These are phyloP conservation scores for Phlogophora meticulosa DNA, from an alignment of 2,888 invertebrate genomes.

Conservation along the genomic window DNA sequence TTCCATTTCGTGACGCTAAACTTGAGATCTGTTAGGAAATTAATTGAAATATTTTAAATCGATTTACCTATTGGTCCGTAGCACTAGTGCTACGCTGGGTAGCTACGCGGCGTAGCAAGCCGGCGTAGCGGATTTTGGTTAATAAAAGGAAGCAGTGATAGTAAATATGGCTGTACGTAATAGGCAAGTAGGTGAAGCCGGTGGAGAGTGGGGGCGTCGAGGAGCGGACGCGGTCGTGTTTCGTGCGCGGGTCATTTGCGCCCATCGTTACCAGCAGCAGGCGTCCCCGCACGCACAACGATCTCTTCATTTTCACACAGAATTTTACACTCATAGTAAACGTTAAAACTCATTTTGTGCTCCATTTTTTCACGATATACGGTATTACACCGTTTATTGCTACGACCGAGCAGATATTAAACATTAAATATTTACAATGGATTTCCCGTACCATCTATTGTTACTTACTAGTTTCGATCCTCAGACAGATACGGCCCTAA, in stretches of 20 bases:
- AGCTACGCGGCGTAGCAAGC: slow-evolving; percentile 41
- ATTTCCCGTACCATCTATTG: slow-evolving; percentile 69
- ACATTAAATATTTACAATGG: slow-evolving; percentile 71
- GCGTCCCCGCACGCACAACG: slow-evolving; percentile 77
- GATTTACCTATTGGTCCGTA: slow-evolving; percentile 62
- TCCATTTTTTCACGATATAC: slow-evolving; percentile 61
- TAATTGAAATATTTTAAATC: slow-evolving; percentile 67
- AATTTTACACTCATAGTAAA: slow-evolving; percentile 75
- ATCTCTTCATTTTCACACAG: slow-evolving; percentile 81
- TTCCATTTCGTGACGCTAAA: slow-evolving; percentile 71
- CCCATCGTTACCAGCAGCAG: slow-evolving; percentile 82
- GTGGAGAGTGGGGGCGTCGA: slow-evolving; percentile 54
- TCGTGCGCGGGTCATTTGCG: slow-evolving; percentile 81
- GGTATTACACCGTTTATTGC: slow-evolving; percentile 49
- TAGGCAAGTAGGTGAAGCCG: slow-evolving; percentile 63
- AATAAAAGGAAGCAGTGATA: slow-evolving; percentile 35
- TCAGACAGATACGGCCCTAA: slow-evolving; percentile 81
- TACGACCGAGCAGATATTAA: slow-evolving; percentile 50
- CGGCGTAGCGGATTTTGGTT: slow-evolving; percentile 9
- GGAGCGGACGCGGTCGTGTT: slow-evolving; percentile 76
- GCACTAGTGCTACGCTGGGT: slow-evolving; percentile 24
- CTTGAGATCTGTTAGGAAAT: slow-evolving; percentile 62
- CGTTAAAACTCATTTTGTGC: slow-evolving; percentile 66
- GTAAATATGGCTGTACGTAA: slow-evolving; percentile 65
- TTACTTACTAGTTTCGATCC: slow-evolving; percentile 77